phyloP scores from a whole-genome alignment of 2,888 invertebrate genomes.

The Sclerodermus sp. region DNA sequence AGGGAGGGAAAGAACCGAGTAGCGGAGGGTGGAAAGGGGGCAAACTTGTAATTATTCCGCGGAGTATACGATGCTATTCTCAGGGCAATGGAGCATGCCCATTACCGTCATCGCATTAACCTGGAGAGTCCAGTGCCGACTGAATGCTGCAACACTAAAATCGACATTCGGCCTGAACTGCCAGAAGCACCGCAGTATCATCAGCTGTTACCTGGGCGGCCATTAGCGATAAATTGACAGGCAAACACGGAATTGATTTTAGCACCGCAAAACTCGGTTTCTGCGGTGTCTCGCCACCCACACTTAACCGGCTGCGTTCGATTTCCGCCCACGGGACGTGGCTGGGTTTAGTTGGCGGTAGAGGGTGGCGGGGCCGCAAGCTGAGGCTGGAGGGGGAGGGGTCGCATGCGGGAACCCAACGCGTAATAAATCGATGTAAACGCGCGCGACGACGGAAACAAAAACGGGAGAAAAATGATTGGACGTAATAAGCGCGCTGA shows the following conservation, averaged over 20 bases:
- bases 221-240: constrained; percentile 42
- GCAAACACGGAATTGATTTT: constrained; percentile 43
- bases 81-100: no score
- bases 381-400: not conserved
- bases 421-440: constrained; percentile 40
- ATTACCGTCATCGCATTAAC: no score
- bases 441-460: constrained; percentile 27
- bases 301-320: constrained; percentile 32
- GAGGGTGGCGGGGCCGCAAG: not conserved
- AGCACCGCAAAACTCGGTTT: constrained; percentile 41
- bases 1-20: no score
- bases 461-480: constrained; percentile 25
- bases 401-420: constrained; percentile 14
- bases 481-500: constrained; percentile 17
- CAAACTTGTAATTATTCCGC: no score
- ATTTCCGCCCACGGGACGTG: constrained; percentile 27
- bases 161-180: constrained; percentile 37
- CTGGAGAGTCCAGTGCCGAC: no score
- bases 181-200: constrained; percentile 33
- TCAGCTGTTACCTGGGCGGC: constrained; percentile 38
- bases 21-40: no score
- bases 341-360: not conserved
- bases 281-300: constrained; percentile 37
- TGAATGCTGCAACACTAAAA: constrained; percentile 25
- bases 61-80: no score